Evolutionary conservation across 2,113 vertebrate species (phyloP).

Genomic region (Uropsilus gracilis): DNA sequence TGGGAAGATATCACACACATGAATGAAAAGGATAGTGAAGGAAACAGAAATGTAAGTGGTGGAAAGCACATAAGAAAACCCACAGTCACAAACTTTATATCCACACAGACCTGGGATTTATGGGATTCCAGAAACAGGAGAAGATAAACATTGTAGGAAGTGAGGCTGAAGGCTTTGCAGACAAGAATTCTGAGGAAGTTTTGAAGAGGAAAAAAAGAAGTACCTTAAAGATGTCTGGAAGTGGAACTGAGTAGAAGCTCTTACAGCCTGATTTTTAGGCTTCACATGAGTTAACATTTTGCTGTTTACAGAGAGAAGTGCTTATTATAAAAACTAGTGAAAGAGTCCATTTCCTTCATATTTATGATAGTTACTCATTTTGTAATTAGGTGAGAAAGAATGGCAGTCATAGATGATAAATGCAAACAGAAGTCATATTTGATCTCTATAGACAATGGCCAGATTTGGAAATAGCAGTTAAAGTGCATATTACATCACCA

Average conservation of each 20-base stretch:
- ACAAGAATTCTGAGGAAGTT: neutral
- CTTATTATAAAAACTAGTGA: neutral
- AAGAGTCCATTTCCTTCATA: neutral
- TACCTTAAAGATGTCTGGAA: neutral
- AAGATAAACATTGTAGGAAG: neutral
- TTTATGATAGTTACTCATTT: neutral
- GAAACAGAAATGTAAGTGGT: neutral
- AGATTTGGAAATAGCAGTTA: neutral
- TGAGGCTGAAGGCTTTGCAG: neutral
- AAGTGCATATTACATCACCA: neutral
- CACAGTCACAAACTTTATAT: neutral
- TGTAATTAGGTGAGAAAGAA: constrained; percentile 35
- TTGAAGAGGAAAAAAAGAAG: neutral
- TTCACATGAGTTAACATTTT: neutral
- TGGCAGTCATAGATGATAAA: neutral
- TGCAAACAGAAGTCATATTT: neutral
- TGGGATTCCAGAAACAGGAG: neutral
- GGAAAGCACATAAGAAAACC: constrained; percentile 18
- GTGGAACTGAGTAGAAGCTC: neutral
- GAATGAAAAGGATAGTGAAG: neutral
- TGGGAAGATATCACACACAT: neutral
- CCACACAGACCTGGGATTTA: neutral
- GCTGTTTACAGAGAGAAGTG: neutral
- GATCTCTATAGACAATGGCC: neutral
- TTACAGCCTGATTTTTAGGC: neutral